Conservation (phyloP, 2,113 vertebrate genomes). For the Silurus meridionalis region DNA sequence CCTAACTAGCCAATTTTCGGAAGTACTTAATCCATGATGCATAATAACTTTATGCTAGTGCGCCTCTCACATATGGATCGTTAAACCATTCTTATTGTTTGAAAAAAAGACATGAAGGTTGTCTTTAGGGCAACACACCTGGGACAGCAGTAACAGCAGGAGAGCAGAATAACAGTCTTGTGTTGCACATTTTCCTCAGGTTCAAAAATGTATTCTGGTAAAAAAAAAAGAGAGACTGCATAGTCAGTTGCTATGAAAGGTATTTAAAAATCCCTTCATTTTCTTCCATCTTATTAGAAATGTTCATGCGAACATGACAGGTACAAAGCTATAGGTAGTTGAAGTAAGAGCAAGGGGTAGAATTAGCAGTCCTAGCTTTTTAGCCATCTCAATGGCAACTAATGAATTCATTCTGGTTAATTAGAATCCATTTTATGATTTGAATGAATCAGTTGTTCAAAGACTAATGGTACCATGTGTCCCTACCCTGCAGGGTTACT, state of each 20-base stretch:
- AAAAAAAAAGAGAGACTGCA: slow-evolving; percentile 11
- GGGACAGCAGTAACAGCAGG: slow-evolving; percentile 11
- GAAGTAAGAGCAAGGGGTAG: neutral
- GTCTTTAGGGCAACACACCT: neutral
- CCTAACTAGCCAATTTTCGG: neutral
- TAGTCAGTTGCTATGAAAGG: slow-evolving; percentile 22
- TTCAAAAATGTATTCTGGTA: slow-evolving; percentile 28
- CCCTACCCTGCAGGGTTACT: slow-evolving; percentile 19
- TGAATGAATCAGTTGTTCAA: neutral
- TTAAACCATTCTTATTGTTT: neutral
- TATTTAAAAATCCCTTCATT: slow-evolving; percentile 21
- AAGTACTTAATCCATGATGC: neutral
- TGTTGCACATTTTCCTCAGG: slow-evolving; percentile 22
- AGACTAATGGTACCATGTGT: slow-evolving; percentile 37
- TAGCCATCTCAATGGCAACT: neutral
- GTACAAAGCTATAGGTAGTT: neutral
- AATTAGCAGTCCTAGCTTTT: neutral
- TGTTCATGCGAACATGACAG: neutral
- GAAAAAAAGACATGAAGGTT: slow-evolving; percentile 9
- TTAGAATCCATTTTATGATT: neutral
- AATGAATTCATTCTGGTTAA: neutral
- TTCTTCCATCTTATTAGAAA: slow-evolving; percentile 11
- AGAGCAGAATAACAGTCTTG: slow-evolving; percentile 25
- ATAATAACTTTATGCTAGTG: neutral
- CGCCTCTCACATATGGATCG: neutral